Evolutionary conservation across 2,113 vertebrate species (phyloP).

Genomic region (Oplegnathus fasciatus): DNA sequence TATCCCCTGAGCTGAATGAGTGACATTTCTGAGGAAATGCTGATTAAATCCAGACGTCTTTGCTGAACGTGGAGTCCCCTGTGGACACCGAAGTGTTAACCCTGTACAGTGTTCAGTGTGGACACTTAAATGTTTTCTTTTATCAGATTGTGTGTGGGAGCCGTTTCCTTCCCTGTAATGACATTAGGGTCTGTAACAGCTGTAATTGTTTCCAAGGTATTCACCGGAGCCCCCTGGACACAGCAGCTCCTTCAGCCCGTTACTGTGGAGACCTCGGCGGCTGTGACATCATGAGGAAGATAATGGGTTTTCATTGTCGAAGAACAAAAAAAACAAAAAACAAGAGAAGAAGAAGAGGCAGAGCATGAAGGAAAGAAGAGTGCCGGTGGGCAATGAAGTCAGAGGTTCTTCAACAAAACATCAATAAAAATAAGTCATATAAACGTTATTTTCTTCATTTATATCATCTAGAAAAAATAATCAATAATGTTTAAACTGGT

Average conservation of each 20-base stretch:
- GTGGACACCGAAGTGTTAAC: neutral
- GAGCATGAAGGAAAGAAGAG: neutral
- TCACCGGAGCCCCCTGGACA: neutral
- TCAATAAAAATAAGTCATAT: too few relatives aligned
- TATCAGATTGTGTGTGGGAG: neutral
- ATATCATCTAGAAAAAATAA: too few relatives aligned
- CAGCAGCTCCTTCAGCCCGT: neutral
- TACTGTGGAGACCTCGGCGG: constrained; percentile 9
- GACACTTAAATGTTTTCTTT: constrained; percentile 4
- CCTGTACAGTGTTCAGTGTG: neutral
- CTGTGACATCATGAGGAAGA: constrained; percentile 1
- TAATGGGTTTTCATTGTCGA: neutral
- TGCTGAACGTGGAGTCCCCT: too few relatives aligned
- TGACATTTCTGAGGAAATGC: too few relatives aligned
- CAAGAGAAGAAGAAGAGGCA: too few relatives aligned
- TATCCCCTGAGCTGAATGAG: neutral
- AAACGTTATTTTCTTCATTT: too few relatives aligned
- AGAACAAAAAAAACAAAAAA: neutral
- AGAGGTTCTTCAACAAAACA: too few relatives aligned
- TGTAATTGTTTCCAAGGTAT: constrained; percentile 17
- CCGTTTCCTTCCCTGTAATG: neutral
- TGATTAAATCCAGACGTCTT: too few relatives aligned
- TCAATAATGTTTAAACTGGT: too few relatives aligned
- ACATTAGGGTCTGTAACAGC: neutral
- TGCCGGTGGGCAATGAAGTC: neutral